phyloP scores from a whole-genome alignment of 2,888 invertebrate genomes.

The Kuschelorhynchus macadamiae region DNA sequence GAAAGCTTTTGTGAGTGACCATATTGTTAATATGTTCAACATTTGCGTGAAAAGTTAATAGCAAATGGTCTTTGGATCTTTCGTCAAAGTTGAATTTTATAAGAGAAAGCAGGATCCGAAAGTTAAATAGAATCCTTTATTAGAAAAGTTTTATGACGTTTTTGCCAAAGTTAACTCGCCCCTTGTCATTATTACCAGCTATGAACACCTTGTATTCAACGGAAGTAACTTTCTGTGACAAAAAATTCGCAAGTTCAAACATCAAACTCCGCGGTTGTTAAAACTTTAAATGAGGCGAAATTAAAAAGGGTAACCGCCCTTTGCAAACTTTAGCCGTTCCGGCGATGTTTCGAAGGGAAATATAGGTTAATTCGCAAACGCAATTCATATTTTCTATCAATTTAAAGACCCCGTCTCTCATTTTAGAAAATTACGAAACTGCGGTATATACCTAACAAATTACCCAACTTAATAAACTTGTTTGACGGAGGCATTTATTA shows the following conservation, averaged over 20 bases:
- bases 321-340: constrained; percentile 25
- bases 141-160: constrained; percentile 33
- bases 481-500: constrained; percentile 2
- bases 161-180: constrained; percentile 9
- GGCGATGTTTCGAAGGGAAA: constrained; percentile 18
- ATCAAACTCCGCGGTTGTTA: constrained; percentile 37
- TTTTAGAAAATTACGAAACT: constrained; percentile 29
- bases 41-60: no score
- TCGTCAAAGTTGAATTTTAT: no score
- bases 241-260: constrained; percentile 41
- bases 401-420: constrained; percentile 21
- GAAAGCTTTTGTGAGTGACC: no score
- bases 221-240: constrained; percentile 28
- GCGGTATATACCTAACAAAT: constrained; percentile 9
- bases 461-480: constrained; percentile 6
- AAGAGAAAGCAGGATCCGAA: neutral
- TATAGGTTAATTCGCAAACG: constrained; percentile 37
- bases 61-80: no score
- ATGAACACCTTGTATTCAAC: constrained; percentile 43
- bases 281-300: constrained; percentile 45
- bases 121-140: constrained; percentile 37
- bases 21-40: no score
- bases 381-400: constrained; percentile 42
- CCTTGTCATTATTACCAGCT: constrained; percentile 26
- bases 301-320: constrained; percentile 40